Percentiles rank a stretch among this genome's conserved stretches.
Conservation (phyloP, 2,113 vertebrate species). For the Oreotrochilus melanogaster region DNA sequence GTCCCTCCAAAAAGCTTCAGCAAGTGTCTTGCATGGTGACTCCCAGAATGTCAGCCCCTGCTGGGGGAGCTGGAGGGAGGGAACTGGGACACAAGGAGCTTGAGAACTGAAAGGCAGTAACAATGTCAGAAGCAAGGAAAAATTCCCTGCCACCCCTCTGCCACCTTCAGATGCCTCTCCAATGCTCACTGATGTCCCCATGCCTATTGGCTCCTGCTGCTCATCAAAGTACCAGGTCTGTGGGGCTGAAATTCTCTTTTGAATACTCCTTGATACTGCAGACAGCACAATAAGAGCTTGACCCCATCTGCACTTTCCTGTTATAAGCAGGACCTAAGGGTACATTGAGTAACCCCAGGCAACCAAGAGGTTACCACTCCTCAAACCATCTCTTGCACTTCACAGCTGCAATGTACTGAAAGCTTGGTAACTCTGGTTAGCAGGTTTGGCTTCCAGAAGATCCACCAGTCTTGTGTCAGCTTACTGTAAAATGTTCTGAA, state of each 20-base stretch:
- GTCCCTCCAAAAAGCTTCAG: not conserved
- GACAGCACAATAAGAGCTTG: not conserved
- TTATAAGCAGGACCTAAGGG: rapidly evolving
- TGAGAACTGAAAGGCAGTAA: not conserved
- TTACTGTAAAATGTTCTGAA: not conserved
- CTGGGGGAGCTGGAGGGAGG: not conserved
- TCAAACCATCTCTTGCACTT: not conserved
- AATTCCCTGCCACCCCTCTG: not conserved
- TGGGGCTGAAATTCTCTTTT: not conserved
- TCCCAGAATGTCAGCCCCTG: not conserved
- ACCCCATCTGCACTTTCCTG: not conserved
- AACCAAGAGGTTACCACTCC: not conserved
- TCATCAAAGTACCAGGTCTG: not conserved
- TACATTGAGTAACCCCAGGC: not conserved
- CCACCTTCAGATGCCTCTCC: not conserved
- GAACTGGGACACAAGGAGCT: rapidly evolving
- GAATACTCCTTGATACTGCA: not conserved
- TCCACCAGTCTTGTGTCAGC: not conserved
- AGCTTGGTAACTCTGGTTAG: not conserved
- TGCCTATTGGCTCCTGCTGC: not conserved
- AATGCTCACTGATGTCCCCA: not conserved
- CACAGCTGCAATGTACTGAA: not conserved
- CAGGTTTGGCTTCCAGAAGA: not conserved
- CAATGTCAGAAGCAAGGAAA: rapidly evolving
- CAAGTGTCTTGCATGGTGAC: rapidly evolving